These are phyloP conservation scores for Alexandromys fortis DNA, from an alignment of 2,113 vertebrate species.

Conservation along the genomic window DNA sequence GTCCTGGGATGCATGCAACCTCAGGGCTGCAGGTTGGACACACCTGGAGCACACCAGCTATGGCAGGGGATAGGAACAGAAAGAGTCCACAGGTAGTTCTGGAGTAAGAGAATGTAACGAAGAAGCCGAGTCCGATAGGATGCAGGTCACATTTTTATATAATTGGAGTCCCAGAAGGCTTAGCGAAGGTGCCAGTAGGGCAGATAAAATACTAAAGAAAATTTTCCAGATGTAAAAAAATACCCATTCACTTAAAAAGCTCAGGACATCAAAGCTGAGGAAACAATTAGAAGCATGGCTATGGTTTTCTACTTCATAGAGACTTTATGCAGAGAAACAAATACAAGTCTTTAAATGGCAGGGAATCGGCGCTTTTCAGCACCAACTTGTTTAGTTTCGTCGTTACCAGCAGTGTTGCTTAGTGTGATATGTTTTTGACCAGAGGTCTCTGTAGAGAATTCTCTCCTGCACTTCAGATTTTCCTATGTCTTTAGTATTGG, in stretches of 20 bases:
- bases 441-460: conserved; percentile 16
- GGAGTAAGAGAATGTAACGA: conserved; percentile 16
- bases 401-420: background rate
- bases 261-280: background rate
- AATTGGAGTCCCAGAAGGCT: background rate
- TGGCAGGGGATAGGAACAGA: background rate
- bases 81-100: background rate
- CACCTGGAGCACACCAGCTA: background rate
- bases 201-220: conserved; percentile 12
- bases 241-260: background rate
- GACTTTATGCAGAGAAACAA: background rate
- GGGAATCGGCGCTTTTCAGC: conserved; percentile 3
- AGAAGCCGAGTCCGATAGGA: background rate
- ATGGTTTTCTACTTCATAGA: conserved; percentile 10
- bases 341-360: conserved; percentile 12
- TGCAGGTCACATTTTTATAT: conserved; percentile 1
- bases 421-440: conserved; percentile 4
- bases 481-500: background rate
- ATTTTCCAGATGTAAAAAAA: background rate
- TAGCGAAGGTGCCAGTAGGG: background rate
- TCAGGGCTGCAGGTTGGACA: background rate
- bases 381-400: background rate
- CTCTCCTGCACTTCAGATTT: conserved; percentile 5
- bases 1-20: background rate
- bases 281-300: background rate